Percentiles rank a stretch among this genome's conserved stretches.
Evolutionary conservation across 2,888 invertebrate species (phyloP).

Genomic region (Eretmocerus hayati): DNA sequence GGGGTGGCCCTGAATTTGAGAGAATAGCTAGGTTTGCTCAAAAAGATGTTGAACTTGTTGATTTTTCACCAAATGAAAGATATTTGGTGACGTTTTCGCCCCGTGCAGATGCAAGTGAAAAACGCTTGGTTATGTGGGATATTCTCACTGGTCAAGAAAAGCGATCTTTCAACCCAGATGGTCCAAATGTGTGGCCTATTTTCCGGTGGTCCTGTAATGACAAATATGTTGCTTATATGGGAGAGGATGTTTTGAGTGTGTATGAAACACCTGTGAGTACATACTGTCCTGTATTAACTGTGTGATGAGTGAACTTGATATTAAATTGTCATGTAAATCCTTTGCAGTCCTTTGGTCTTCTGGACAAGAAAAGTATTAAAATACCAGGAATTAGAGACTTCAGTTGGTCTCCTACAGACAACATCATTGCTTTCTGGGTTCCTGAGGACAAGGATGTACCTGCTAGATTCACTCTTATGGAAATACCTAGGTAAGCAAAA

Average conservation of each 20-base stretch:
- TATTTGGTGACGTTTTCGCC: constrained; percentile 94
- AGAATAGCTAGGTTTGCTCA: constrained; percentile 90
- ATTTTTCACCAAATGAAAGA: constrained; percentile 96
- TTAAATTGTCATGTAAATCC: too few species aligned
- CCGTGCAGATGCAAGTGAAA: constrained; percentile 65
- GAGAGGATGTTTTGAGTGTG: constrained; percentile 77
- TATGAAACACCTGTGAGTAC: constrained; percentile 83
- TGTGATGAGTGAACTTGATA: neutral
- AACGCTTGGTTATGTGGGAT: constrained; percentile 92
- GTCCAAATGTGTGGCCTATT: constrained; percentile 82
- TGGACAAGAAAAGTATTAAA: constrained; percentile 92
- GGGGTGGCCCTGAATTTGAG: constrained; percentile 92
- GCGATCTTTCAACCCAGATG: constrained; percentile 80
- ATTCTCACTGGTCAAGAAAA: constrained; percentile 90
- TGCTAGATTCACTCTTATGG: constrained; percentile 86
- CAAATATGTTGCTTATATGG: constrained; percentile 85
- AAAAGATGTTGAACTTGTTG: constrained; percentile 85
- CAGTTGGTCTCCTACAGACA: constrained; percentile 97
- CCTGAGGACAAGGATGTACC: constrained; percentile 96
- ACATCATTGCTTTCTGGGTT: constrained; percentile 95
- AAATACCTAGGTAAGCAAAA: constrained; percentile 67
- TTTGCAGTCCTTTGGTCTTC: constrained; percentile 74
- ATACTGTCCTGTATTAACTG: neutral
- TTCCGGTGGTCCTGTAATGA: constrained; percentile 98
- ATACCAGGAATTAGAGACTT: constrained; percentile 87